Percentiles rank a stretch among this genome's conserved stretches.
Evolutionary conservation across 2,888 invertebrate species (phyloP).

Genomic region (Argyresthia goedartella): DNA sequence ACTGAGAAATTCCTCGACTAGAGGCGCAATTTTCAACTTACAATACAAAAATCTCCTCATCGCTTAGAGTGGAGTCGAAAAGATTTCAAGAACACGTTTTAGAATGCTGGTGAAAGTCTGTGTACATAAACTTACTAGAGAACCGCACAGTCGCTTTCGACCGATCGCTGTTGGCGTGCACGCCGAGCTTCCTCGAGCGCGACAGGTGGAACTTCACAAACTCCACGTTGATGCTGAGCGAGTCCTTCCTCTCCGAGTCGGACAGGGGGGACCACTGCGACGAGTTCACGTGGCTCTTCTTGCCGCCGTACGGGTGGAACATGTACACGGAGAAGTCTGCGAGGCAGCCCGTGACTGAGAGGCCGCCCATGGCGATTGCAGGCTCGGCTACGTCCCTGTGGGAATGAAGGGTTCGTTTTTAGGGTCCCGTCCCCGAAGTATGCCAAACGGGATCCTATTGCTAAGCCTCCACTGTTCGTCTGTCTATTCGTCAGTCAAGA

Average conservation of each 20-base stretch:
- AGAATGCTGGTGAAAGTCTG: too few relatives aligned
- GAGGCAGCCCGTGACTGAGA: slow-evolving; percentile 95
- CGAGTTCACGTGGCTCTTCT: slow-evolving; percentile 83
- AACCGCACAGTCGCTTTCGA: slow-evolving; percentile 92
- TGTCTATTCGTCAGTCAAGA: too few relatives aligned
- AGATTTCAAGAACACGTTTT: too few relatives aligned
- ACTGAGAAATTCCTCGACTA: too few relatives aligned
- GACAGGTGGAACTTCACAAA: slow-evolving; percentile 97
- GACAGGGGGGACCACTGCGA: slow-evolving; percentile 90
- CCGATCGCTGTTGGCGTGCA: slow-evolving; percentile 77
- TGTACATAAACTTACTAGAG: slow-evolving; percentile 75
- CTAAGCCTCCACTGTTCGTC: too few relatives aligned
- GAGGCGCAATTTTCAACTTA: too few relatives aligned
- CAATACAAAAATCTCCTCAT: too few relatives aligned
- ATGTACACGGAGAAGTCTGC: slow-evolving; percentile 98
- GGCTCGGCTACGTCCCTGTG: slow-evolving; percentile 26
- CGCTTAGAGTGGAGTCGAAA: too few relatives aligned
- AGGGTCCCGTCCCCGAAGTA: too few relatives aligned
- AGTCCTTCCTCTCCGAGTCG: slow-evolving; percentile 94
- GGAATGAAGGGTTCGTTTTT: not conserved
- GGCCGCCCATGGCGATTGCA: slow-evolving; percentile 82
- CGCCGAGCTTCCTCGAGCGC: slow-evolving; percentile 89
- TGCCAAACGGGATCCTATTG: too few relatives aligned
- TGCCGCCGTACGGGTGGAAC: slow-evolving; percentile 97
- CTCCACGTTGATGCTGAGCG: slow-evolving; percentile 95